phyloP scores from a whole-genome alignment of 1,140 invertebrate species.

The Drosophila pachea region DNA sequence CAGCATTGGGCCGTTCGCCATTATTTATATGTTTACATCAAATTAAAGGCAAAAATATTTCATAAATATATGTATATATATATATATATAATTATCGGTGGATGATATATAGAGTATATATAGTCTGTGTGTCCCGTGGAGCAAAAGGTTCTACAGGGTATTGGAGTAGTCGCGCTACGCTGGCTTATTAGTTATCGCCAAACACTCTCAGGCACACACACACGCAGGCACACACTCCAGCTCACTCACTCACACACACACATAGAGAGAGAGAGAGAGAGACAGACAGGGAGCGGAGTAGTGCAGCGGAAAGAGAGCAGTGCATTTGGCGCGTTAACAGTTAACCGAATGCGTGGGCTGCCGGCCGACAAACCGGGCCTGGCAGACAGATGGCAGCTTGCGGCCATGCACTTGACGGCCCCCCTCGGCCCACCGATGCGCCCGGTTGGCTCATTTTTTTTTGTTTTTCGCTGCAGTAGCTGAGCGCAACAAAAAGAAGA shows the following conservation, averaged over 20 bases:
- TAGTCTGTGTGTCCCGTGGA: no score
- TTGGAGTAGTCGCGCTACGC: background rate
- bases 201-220: conserved; percentile 2
- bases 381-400: background rate
- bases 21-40: no score
- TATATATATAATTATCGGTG: background rate
- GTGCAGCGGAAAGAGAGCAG: conserved; percentile 14
- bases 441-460: conserved; percentile 26
- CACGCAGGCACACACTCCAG: no score
- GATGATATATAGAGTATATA: background rate
- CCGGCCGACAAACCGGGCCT: conserved; percentile 30
- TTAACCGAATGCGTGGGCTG: conserved; percentile 39
- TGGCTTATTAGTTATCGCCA: background rate
- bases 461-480: background rate
- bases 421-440: background rate
- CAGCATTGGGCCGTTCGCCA: no score
- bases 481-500: no score
- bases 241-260: no score
- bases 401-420: conserved; percentile 28
- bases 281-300: conserved; percentile 3
- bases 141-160: conserved; percentile 1
- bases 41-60: background rate
- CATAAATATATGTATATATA: background rate
- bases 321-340: conserved; percentile 28
- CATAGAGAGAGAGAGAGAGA: no score